These are phyloP conservation scores for Halcyon malimbica DNA, from an alignment of 2,113 vertebrate genomes.

Conservation along the genomic window DNA sequence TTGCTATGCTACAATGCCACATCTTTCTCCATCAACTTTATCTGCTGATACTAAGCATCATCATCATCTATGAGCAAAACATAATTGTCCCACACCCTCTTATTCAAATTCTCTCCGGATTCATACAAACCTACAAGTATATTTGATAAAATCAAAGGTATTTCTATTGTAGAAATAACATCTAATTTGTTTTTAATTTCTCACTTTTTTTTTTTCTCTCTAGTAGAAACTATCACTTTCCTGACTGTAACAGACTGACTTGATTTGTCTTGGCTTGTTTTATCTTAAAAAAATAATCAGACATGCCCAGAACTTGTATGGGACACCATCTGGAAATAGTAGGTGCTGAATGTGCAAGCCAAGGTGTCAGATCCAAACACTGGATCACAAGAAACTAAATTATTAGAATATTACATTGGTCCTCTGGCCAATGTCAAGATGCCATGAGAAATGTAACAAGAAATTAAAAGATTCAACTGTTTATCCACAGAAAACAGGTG, in stretches of 20 bases:
- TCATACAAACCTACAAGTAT: not conserved
- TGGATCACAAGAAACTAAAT: not conserved
- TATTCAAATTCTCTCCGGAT: not conserved
- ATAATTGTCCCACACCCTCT: not conserved
- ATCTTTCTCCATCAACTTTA: not conserved
- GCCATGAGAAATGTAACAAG: not conserved
- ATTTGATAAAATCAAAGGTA: not conserved
- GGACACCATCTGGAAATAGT: not conserved
- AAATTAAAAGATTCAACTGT: not conserved
- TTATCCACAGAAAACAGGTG: not conserved
- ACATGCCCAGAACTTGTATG: not conserved
- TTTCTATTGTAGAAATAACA: not conserved
- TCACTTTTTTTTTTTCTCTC: not conserved
- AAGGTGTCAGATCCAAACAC: slow-evolving; percentile 3
- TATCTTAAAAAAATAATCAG: not conserved
- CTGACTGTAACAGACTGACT: not conserved
- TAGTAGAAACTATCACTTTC: not conserved
- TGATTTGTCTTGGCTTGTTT: not conserved
- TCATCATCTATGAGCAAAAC: not conserved
- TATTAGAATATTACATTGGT: not conserved
- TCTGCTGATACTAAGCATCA: not conserved
- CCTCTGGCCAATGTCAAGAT: not conserved
- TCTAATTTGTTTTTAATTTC: not conserved
- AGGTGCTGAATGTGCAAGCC: not conserved
- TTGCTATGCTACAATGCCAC: not conserved